A percentile compares a stretch with the other conserved stretches of the same genome.
phyloP scores from a whole-genome alignment of 2,113 vertebrate genomes.

The Otis tarda region DNA sequence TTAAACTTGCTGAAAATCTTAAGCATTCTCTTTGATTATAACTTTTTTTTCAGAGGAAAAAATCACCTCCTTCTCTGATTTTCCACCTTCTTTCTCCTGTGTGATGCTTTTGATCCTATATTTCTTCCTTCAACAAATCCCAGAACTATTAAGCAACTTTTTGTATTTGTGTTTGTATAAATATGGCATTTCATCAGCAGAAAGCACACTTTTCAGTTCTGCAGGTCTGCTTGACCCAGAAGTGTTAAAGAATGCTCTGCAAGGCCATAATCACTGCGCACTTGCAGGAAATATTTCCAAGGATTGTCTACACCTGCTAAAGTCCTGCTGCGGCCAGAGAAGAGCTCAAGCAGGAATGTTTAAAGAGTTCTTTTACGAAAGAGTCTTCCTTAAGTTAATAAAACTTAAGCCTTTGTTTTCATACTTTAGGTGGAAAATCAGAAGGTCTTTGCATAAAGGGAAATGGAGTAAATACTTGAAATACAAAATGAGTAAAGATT shows the following conservation, averaged over 20 bases:
- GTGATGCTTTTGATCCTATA: not conserved
- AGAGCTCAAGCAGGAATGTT: not conserved
- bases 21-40: not conserved
- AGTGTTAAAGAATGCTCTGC: not conserved
- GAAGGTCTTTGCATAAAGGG: not conserved
- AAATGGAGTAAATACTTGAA: not conserved
- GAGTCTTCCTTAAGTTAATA: not conserved
- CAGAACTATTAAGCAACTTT: not conserved
- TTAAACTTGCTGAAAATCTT: not conserved
- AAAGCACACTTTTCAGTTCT: not conserved
- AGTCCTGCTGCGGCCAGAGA: not conserved
- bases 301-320: not conserved
- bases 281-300: not conserved
- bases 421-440: not conserved
- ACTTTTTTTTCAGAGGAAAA: not conserved
- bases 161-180: not conserved
- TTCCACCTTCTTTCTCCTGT: not conserved
- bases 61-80: not conserved
- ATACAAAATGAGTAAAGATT: not conserved
- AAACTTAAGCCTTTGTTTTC: not conserved
- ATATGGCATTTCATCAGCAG: not conserved
- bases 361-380: not conserved
- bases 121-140: not conserved
- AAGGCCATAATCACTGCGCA: not conserved
- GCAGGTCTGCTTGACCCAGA: not conserved